These are phyloP conservation scores for Ecliptopera silaceata DNA, from an alignment of 2,888 invertebrate species.

Conservation along the genomic window DNA sequence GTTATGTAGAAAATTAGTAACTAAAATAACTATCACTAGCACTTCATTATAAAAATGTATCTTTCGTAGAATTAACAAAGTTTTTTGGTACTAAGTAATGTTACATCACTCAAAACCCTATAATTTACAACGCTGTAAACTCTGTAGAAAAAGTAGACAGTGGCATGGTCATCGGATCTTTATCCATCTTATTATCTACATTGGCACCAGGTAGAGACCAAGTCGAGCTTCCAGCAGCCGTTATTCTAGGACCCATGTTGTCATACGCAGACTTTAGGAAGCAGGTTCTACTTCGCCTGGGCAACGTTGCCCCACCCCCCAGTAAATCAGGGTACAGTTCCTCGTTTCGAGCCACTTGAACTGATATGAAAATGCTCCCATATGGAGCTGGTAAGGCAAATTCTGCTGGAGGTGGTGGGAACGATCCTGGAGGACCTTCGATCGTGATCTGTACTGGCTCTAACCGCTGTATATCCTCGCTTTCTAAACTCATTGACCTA, in stretches of 20 bases:
- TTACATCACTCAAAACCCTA: slow-evolving; percentile 6
- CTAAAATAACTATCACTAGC: background rate
- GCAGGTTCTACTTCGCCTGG: slow-evolving; percentile 76
- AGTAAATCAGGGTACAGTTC: slow-evolving; percentile 90
- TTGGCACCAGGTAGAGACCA: slow-evolving; percentile 88
- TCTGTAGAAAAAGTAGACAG: slow-evolving; percentile 76
- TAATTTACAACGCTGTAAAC: slow-evolving; percentile 69
- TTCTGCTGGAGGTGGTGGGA: slow-evolving; percentile 75
- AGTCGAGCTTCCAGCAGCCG: slow-evolving; percentile 94
- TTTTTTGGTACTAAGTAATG: background rate
- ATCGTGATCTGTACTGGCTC: slow-evolving; percentile 85
- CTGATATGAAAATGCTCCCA: slow-evolving; percentile 93
- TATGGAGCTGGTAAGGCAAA: slow-evolving; percentile 77
- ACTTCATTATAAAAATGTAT: slow-evolving; percentile 2
- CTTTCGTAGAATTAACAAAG: slow-evolving; percentile 1
- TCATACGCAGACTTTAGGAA: slow-evolving; percentile 89
- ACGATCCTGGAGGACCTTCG: slow-evolving; percentile 74
- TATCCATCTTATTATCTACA: slow-evolving; percentile 52
- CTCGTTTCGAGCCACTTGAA: slow-evolving; percentile 88
- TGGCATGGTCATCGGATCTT: slow-evolving; percentile 53
- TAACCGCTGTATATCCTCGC: slow-evolving; percentile 76
- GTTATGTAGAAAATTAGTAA: background rate
- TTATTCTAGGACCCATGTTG: slow-evolving; percentile 95
- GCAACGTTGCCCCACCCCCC: slow-evolving; percentile 76
- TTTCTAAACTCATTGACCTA: slow-evolving; percentile 74